A percentile compares a stretch with the other conserved stretches of the same genome.
phyloP scores from a whole-genome alignment of 1,140 invertebrate species.

The Drosophila erecta region DNA sequence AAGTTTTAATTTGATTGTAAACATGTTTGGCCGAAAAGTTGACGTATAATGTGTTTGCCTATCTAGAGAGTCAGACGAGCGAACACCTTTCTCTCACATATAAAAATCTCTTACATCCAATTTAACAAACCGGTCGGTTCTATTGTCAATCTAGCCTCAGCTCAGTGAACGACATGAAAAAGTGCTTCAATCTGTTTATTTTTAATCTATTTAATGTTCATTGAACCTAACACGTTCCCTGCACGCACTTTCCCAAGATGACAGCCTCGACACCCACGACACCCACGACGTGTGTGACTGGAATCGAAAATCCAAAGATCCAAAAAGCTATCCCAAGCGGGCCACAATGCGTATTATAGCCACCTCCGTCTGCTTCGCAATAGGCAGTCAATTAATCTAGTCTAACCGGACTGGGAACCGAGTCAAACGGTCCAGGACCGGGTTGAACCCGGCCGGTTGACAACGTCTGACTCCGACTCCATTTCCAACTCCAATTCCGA shows the following conservation, averaged over 20 bases:
- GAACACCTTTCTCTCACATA: slow-evolving; percentile 3
- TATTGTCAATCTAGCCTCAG: slow-evolving; percentile 36
- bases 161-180: slow-evolving; percentile 58
- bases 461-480: slow-evolving; percentile 18
- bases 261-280: slow-evolving; percentile 42
- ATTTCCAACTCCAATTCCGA: background rate
- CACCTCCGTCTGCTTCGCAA: background rate
- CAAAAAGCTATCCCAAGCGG: background rate
- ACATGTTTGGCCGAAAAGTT: slow-evolving; percentile 13
- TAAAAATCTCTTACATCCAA: slow-evolving; percentile 10
- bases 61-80: background rate
- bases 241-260: slow-evolving; percentile 46
- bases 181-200: slow-evolving; percentile 49
- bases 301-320: slow-evolving; percentile 58
- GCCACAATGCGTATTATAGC: background rate
- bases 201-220: slow-evolving; percentile 76
- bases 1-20: slow-evolving; percentile 41
- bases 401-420: slow-evolving; percentile 74
- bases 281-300: slow-evolving; percentile 67
- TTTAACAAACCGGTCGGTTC: slow-evolving; percentile 15
- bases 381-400: slow-evolving; percentile 79
- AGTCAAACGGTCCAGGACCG: slow-evolving; percentile 44
- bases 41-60: slow-evolving; percentile 29
- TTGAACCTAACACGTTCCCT: slow-evolving; percentile 66
- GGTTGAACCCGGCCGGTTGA: slow-evolving; percentile 29